These are phyloP conservation scores for Oenanthe melanoleuca DNA, from an alignment of 2,113 vertebrate species.

Conservation along the genomic window DNA sequence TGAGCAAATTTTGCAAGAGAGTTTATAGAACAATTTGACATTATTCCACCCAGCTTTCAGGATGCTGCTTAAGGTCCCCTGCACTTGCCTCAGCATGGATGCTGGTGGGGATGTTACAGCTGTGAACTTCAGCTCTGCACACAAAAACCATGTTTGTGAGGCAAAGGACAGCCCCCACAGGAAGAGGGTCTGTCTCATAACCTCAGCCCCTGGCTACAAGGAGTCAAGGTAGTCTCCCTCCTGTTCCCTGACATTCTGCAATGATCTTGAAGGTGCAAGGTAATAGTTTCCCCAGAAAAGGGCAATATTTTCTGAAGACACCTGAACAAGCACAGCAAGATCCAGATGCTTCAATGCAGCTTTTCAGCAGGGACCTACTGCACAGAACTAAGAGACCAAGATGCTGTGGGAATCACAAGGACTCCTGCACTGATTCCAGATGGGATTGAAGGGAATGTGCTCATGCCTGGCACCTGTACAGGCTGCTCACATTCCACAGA, in stretches of 20 bases:
- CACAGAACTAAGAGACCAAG: not conserved
- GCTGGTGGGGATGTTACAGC: not conserved
- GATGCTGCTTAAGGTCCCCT: not conserved
- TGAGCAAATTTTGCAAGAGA: not conserved
- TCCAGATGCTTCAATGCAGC: not conserved
- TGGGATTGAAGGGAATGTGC: accelerated
- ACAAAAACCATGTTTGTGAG: not conserved
- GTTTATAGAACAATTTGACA: not conserved
- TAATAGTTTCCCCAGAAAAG: not conserved
- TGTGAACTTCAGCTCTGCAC: not conserved
- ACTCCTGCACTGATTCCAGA: not conserved
- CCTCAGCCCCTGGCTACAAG: accelerated
- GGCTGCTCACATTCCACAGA: not conserved
- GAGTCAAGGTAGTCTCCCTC: not conserved
- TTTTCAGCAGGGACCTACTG: not conserved
- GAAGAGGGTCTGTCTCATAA: not conserved
- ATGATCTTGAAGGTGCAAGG: not conserved
- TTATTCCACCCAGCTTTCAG: not conserved
- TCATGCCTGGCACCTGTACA: not conserved
- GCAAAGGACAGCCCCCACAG: not conserved
- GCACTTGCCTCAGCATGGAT: not conserved
- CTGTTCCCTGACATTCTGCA: not conserved
- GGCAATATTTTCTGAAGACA: not conserved
- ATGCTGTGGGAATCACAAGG: not conserved
- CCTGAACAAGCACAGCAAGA: not conserved